phyloP scores from a whole-genome alignment of 2,888 invertebrate genomes.

The Pteria penguin region DNA sequence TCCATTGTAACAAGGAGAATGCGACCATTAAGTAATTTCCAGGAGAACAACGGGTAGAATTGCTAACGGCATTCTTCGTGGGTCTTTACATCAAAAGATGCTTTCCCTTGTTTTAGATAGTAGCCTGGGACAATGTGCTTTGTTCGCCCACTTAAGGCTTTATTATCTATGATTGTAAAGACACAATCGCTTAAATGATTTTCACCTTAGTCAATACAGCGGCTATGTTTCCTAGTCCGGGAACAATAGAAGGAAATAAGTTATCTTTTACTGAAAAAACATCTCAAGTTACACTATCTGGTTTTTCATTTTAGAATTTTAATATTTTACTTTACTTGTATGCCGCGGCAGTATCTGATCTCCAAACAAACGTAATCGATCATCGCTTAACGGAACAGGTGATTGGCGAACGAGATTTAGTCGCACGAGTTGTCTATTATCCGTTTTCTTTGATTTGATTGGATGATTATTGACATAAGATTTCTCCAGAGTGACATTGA shows the following conservation, averaged over 20 bases:
- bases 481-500: not conserved
- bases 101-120: not conserved
- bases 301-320: not conserved
- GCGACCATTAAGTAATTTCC: not conserved
- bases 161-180: not conserved
- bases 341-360: too few species aligned
- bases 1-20: not conserved
- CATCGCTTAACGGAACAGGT: not conserved
- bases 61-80: not conserved
- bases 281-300: not conserved
- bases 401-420: not conserved
- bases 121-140: not conserved
- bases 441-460: not conserved
- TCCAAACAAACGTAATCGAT: not conserved
- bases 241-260: not conserved
- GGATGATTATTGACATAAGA: not conserved
- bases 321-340: not conserved
- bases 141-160: not conserved
- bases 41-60: too few species aligned
- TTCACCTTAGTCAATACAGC: not conserved
- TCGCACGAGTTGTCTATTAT: not conserved
- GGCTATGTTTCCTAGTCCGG: not conserved
- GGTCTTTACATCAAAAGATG: not conserved
- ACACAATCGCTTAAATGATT: slow-evolving; percentile 2
- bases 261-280: not conserved